Evolutionary conservation across 2,888 invertebrate species (phyloP).

Genomic region (Nasonovia ribisnigri): DNA sequence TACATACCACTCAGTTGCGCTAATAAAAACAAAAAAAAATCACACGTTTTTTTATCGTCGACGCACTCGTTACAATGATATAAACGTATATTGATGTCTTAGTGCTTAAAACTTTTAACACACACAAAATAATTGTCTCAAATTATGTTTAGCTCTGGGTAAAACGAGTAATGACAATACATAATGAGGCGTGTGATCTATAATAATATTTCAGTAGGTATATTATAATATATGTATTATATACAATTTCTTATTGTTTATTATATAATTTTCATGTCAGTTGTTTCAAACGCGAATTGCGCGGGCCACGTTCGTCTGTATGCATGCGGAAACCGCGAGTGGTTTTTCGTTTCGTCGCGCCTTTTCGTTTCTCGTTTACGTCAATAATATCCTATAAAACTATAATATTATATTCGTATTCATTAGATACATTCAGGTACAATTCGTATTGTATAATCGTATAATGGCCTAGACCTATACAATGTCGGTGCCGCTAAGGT

Average conservation of each 20-base stretch:
- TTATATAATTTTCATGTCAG: not conserved
- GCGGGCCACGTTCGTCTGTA: not conserved
- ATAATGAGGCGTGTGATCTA: not conserved
- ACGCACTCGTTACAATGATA: not conserved
- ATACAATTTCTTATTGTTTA: no score
- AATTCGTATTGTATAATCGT: not conserved
- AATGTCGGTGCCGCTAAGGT: not conserved
- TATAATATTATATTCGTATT: not conserved
- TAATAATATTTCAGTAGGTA: not conserved
- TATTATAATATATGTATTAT: not conserved
- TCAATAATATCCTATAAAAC: not conserved
- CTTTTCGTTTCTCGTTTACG: not conserved
- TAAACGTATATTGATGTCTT: not conserved
- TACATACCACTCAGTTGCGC: not conserved
- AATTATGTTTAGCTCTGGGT: not conserved
- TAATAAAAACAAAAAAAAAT: not conserved
- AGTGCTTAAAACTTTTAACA: not conserved
- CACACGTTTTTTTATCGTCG: not conserved
- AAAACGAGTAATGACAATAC: not conserved
- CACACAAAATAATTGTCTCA: not conserved
- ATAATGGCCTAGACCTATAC: not conserved
- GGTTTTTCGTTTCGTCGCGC: not conserved
- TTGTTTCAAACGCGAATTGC: not conserved
- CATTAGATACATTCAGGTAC: not conserved
- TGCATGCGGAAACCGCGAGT: not conserved